phyloP scores from a whole-genome alignment of 2,888 invertebrate species.

The Drosophila infuscata region DNA sequence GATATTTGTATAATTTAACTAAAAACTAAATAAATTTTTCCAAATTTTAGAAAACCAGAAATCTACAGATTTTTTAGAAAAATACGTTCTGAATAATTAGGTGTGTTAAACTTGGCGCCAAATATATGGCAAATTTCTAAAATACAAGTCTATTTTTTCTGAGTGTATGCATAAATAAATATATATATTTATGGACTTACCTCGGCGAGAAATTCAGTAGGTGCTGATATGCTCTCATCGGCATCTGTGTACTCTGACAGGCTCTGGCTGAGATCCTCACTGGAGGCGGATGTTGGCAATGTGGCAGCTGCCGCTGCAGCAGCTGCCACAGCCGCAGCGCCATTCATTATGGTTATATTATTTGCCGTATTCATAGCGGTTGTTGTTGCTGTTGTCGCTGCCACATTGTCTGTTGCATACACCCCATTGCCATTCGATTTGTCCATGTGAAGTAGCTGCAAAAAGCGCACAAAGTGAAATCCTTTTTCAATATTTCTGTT shows the following conservation, averaged over 20 bases:
- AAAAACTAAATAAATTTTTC: too few species aligned
- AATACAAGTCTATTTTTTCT: neutral
- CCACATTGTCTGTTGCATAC: constrained; percentile 72
- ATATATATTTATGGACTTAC: constrained; percentile 82
- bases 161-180: neutral
- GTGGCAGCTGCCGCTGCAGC: constrained; percentile 65
- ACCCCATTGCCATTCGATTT: constrained; percentile 85
- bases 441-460: constrained; percentile 83
- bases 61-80: neutral
- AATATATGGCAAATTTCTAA: neutral
- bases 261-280: constrained; percentile 88
- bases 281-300: constrained; percentile 84
- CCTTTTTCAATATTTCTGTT: neutral
- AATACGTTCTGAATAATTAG: neutral
- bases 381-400: constrained; percentile 39
- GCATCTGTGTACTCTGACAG: constrained; percentile 89
- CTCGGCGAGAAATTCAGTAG: constrained; percentile 91
- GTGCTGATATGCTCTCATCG: constrained; percentile 90
- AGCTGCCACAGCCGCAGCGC: constrained; percentile 66
- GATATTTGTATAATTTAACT: too few species aligned
- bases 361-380: constrained; percentile 44
- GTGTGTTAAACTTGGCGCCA: too few species aligned
- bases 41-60: too few species aligned
- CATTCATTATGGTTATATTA: constrained; percentile 72
- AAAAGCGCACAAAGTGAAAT: neutral